Percentiles rank a stretch among this genome's conserved stretches.
Conservation (phyloP, 1,140 invertebrate species). For the Drosophila kanapiae region DNA sequence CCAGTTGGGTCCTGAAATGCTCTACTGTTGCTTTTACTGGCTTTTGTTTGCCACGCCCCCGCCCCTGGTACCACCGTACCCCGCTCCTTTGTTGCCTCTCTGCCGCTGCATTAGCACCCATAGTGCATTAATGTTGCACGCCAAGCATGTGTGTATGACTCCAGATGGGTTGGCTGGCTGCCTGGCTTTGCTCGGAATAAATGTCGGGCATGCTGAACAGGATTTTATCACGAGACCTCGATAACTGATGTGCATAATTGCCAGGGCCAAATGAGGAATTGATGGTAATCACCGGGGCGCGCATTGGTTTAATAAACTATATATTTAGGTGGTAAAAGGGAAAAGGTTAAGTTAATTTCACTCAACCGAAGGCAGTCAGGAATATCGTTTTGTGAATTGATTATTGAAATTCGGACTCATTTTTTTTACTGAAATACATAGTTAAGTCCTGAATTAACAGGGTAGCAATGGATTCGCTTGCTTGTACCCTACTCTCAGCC, state of each 20-base stretch:
- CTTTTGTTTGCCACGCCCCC: conserved; percentile 61
- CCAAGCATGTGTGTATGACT: conserved; percentile 41
- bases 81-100: conserved; percentile 16
- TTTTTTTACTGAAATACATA: neutral
- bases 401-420: neutral
- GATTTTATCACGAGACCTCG: conserved; percentile 13
- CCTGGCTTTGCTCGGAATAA: conserved; percentile 7
- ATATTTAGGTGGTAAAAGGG: neutral
- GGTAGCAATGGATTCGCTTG: neutral
- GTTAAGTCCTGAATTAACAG: neutral
- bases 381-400: neutral
- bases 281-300: neutral
- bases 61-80: neutral
- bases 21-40: conserved; percentile 76
- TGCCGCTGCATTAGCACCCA: conserved; percentile 61
- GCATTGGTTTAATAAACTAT: neutral
- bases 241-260: conserved; percentile 7
- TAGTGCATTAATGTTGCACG: conserved; percentile 63
- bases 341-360: too few species aligned
- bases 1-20: conserved; percentile 8
- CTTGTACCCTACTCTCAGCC: neutral
- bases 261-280: conserved; percentile 14
- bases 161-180: conserved; percentile 19
- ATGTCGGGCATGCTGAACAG: conserved; percentile 34
- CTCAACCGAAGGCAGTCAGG: too few species aligned